Evolutionary conservation across 2,888 invertebrate genomes (phyloP).

Genomic region (Dynastes maya): DNA sequence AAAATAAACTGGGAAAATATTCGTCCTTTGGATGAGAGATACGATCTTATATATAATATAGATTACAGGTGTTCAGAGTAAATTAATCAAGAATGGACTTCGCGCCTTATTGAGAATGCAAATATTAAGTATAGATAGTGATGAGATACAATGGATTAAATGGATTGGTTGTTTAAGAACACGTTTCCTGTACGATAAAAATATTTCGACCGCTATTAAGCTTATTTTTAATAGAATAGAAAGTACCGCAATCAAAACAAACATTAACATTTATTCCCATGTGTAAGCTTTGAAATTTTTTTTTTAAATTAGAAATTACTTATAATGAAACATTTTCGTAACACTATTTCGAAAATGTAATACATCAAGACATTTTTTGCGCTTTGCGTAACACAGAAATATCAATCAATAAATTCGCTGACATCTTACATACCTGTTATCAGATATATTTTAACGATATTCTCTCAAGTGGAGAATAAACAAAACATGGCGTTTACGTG

Average conservation of each 20-base stretch:
- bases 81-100: constrained; percentile 11
- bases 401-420: constrained; percentile 8
- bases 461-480: constrained; percentile 26
- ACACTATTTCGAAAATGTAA: neutral
- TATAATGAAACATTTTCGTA: neutral
- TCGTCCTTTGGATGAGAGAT: constrained; percentile 20
- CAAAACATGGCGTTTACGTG: constrained; percentile 11
- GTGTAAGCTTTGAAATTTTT: too few species aligned
- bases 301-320: neutral
- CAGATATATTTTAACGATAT: constrained; percentile 21
- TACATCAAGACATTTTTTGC: neutral
- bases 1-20: constrained; percentile 1
- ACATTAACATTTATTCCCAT: too few species aligned
- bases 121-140: neutral
- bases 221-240: too few species aligned
- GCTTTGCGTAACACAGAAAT: neutral
- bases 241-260: too few species aligned
- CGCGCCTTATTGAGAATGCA: neutral
- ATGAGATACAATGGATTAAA: constrained; percentile 9
- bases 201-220: neutral
- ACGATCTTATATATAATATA: constrained; percentile 1
- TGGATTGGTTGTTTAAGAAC: constrained; percentile 21
- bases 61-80: constrained; percentile 5
- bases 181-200: neutral
- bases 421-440: constrained; percentile 22